Evolutionary conservation across 2,888 invertebrate species (phyloP).

Genomic region (Eledone cirrhosa): DNA sequence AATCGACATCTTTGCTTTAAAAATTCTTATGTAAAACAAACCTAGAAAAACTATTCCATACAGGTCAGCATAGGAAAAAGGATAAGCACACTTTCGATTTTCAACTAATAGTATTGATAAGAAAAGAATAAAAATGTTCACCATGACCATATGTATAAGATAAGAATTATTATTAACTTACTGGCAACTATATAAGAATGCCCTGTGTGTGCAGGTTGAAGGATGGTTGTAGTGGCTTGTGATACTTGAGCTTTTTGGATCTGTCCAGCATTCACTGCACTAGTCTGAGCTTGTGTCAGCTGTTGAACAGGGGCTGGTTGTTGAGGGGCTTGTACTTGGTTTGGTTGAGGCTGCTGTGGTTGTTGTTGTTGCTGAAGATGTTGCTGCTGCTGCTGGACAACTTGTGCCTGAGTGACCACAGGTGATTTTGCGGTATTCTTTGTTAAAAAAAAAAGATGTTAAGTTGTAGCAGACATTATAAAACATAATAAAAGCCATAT

Average conservation of each 20-base stretch:
- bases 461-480: too few species aligned
- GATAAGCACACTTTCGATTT: too few species aligned
- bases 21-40: too few species aligned
- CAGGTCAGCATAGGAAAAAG: too few species aligned
- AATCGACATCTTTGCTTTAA: too few species aligned
- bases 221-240: conserved; percentile 55
- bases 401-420: conserved; percentile 21
- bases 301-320: not conserved
- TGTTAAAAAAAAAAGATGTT: not conserved
- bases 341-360: not conserved
- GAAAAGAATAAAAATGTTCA: not conserved
- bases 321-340: not conserved
- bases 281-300: conserved; percentile 22
- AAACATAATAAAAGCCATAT: too few species aligned
- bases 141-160: too few species aligned
- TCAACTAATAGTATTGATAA: not conserved
- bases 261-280: not conserved
- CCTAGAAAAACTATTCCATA: too few species aligned
- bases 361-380: conserved; percentile 1
- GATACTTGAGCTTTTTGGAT: conserved; percentile 21
- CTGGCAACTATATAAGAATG: conserved; percentile 66
- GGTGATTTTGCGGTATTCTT: conserved; percentile 22
- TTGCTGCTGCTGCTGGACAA: conserved; percentile 20
- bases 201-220: conserved; percentile 62
- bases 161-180: conserved; percentile 40